Conservation (phyloP, 2,113 vertebrate species). For the Gymnorhina tibicen region DNA sequence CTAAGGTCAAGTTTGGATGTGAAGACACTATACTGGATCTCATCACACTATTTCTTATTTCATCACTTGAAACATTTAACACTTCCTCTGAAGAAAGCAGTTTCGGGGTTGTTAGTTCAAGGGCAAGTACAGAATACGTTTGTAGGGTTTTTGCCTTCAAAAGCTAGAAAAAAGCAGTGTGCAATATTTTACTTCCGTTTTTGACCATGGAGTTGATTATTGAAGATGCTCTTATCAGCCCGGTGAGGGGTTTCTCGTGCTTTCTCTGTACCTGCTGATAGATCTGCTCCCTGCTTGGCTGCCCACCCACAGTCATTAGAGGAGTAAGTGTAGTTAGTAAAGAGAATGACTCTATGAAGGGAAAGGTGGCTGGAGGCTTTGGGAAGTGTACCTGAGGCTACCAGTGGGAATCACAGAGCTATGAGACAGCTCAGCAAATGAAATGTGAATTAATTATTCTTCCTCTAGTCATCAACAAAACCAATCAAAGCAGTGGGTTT, state of each 20-base stretch:
- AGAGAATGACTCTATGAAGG: not conserved
- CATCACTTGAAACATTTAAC: not conserved
- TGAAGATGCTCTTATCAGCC: not conserved
- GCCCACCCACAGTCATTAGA: not conserved
- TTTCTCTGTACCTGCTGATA: not conserved
- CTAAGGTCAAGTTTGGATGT: not conserved
- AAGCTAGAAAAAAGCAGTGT: not conserved
- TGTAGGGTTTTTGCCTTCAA: not conserved
- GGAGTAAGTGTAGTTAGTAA: not conserved
- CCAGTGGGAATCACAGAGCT: not conserved
- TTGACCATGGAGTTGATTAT: not conserved
- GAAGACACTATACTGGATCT: not conserved
- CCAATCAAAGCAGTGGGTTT: not conserved
- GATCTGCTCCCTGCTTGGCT: not conserved
- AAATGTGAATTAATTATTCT: not conserved
- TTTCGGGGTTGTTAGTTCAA: not conserved
- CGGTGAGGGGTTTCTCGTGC: not conserved
- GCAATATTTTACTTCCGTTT: not conserved
- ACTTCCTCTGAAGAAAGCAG: not conserved
- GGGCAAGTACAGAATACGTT: not conserved
- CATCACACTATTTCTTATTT: not conserved
- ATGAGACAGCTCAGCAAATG: not conserved
- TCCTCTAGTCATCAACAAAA: not conserved
- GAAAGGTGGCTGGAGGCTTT: not conserved
- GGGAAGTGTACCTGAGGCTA: not conserved